These are phyloP conservation scores for Drosophila pachea DNA, from an alignment of 1,140 invertebrate species.

Conservation along the genomic window DNA sequence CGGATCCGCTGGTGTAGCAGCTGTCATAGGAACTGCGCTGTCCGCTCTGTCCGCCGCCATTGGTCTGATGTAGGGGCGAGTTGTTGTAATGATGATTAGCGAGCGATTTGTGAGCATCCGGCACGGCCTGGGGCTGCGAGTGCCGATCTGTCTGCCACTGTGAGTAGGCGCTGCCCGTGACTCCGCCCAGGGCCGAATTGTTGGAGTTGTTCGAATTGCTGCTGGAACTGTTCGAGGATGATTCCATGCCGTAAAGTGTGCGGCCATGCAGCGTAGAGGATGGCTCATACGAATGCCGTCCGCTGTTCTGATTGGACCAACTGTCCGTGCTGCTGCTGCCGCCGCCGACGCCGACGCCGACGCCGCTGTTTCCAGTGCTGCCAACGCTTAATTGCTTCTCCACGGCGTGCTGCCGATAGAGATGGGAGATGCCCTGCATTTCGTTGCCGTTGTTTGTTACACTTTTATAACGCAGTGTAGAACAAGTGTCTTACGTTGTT, in stretches of 20 bases:
- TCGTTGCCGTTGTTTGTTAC: constrained; percentile 45
- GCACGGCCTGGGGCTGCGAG: constrained; percentile 73
- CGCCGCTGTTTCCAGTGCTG: no score
- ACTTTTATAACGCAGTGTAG: constrained; percentile 63
- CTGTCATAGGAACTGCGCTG: constrained; percentile 61
- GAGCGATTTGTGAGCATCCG: constrained; percentile 68
- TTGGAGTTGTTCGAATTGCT: constrained; percentile 66
- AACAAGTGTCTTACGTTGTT: constrained; percentile 22
- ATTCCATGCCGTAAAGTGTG: constrained; percentile 61
- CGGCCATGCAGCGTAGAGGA: constrained; percentile 44
- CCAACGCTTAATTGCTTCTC: constrained; percentile 72
- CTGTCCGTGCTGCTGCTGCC: constrained; percentile 54
- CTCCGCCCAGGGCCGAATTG: constrained; percentile 46
- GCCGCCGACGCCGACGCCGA: constrained; percentile 47
- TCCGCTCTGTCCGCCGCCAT: constrained; percentile 13
- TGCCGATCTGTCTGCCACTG: constrained; percentile 66
- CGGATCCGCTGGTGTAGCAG: constrained; percentile 40
- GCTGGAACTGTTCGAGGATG: constrained; percentile 69
- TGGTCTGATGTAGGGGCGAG: constrained; percentile 55
- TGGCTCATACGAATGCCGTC: constrained; percentile 37
- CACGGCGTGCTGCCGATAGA: constrained; percentile 78
- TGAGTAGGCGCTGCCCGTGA: constrained; percentile 66
- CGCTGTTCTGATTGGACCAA: constrained; percentile 58
- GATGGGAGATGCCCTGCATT: constrained; percentile 78
- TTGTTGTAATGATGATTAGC: constrained; percentile 68